Evolutionary conservation across 1,140 invertebrate species (phyloP).

Genomic region (roundworm (Caenorhabditis elegans)): DNA sequence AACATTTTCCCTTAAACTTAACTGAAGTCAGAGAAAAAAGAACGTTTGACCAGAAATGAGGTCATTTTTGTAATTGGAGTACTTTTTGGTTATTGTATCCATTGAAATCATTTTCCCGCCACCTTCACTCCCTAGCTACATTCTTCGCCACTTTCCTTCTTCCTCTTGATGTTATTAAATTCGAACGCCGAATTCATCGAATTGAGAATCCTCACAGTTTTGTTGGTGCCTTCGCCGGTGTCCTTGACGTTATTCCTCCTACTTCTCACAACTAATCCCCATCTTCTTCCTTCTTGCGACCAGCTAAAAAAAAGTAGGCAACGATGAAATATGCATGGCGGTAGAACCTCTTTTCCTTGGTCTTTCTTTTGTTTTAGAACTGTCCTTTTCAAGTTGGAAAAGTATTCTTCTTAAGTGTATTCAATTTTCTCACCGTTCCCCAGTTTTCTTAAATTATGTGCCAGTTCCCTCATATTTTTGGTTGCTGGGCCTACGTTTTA

Average conservation of each 20-base stretch:
- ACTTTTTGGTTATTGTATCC: not conserved
- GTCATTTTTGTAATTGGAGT: conserved; percentile 21
- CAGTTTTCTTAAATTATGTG: too few species aligned
- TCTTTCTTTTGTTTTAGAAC: not conserved
- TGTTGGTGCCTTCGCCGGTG: not conserved
- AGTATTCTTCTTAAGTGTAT: not conserved
- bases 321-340: conserved; percentile 28
- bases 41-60: not conserved
- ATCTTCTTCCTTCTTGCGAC: not conserved
- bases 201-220: conserved; percentile 5
- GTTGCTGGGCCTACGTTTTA: too few species aligned
- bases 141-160: not conserved
- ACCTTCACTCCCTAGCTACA: not conserved
- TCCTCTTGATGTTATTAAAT: not conserved
- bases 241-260: conserved; percentile 32
- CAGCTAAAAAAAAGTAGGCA: conserved; percentile 21
- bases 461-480: too few species aligned
- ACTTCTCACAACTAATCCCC: conserved; percentile 27
- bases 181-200: conserved; percentile 8
- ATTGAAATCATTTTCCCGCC: not conserved
- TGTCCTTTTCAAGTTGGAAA: conserved; percentile 4
- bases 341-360: conserved; percentile 6
- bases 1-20: too few species aligned
- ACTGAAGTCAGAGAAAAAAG: not conserved
- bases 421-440: not conserved